Evolutionary conservation across 2,888 invertebrate species (phyloP), one percentile per base, ranked within the genome.

Genomic region (Eilema sororculum): DNA sequence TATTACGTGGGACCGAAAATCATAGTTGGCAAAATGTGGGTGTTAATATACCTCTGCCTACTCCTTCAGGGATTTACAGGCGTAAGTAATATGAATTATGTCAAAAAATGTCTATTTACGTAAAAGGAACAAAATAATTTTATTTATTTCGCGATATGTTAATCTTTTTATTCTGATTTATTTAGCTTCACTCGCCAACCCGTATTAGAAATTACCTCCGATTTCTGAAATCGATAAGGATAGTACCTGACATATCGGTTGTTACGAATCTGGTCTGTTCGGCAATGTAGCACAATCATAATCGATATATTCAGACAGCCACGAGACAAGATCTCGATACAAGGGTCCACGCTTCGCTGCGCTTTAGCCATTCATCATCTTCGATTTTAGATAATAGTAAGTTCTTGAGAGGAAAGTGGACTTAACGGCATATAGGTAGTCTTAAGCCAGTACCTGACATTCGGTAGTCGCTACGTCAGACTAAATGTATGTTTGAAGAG

Each of bases 361-460:
- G 73, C 83, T 81, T 80, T 84, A 69, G 72, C 85, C 85, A 88
- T 90, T 88, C 86, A 89, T 89, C 88, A 85, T 88, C 88, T 86
- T 89, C 87, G 88, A 90, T 90, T 86, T 84, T 79, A 86, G 88
- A 90, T 90, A 89, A 89, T 87, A 83, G 80, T 77, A 77, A 82
- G 77, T 83, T 81, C 79, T 84, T 80, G 84, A 75, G 83, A 74
- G 65, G 69, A 89, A 89, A 89, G 89, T 85, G 78, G 81, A 71
- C 76, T 83, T 84, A 84, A 85, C 78, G 82, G 82, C 78, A 80
- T 82, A 80, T 82, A 81, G 76, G 81, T 79, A 81, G 80, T 82
- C 81, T 83, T 63, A 69, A 37, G 69, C 22, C 33, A 10, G 41
- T 65, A 24, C 56, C 65, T 30, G 30, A 33, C 56, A 13, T 56